Evolutionary conservation across 2,797 vertebrate species (phyloP), one percentile per base, ranked within the genome.

Genomic region (Syngnathus acus): DNA sequence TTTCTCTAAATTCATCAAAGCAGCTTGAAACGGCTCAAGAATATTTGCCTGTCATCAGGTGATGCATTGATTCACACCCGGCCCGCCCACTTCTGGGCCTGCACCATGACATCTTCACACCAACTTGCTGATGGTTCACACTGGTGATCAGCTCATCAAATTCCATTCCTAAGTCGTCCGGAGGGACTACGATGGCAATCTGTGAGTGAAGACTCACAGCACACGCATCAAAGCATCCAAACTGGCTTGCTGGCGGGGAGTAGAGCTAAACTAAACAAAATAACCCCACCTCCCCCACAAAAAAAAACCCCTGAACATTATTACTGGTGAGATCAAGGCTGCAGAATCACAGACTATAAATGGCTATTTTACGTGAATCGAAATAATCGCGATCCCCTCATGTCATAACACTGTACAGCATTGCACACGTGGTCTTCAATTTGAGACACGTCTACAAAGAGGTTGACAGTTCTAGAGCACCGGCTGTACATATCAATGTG

Each of bases 401-500:
- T 32, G 57, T 45, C 47, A 17, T 32, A 7, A 62, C 38, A 37
- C 47, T 23, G 69, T 21, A 45, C 32, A 37, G 51, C 55, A 71
- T 68, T 45, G 66, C 26, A 43, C 10, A 38, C 65, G 57, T 68
- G 62, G 67, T 42, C 65, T 68, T 66, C 64, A 40, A 58, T 74
- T 45, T 51, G 57, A 82, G 79, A 81, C 72, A 75, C 72, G 78
- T 77, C 50, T 72, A 60, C 67, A 69, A 64, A 70, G 66, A 77
- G 66, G 65, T 37, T 85, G 87, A 86, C 87, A 88, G 83, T 86
- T 87, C 84, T 73, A 83, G 82, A 84, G 70, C 78, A 73, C 72
- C 81, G 67, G 16, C 39, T 64, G 21, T 65, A 69, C 67, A 78
- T 75, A 72, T n/a, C 65, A 59, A 65, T 57, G 51, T 87, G 82